These are phyloP conservation scores for Ammospiza nelsoni DNA, from an alignment of 2,113 vertebrate genomes.

Conservation along the genomic window DNA sequence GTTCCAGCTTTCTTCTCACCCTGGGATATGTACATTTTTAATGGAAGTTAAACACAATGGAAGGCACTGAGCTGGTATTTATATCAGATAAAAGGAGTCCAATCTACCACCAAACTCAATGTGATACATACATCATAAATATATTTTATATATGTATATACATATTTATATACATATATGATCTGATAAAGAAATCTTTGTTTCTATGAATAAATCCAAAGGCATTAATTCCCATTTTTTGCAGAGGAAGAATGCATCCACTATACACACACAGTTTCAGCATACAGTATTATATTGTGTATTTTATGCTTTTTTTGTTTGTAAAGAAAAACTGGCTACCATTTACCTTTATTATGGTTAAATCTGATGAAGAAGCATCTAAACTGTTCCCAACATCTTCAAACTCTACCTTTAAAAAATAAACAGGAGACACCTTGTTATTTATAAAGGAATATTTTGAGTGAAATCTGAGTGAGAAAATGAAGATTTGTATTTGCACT, in stretches of 20 bases:
- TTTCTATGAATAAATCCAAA: neutral
- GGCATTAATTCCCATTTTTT: neutral
- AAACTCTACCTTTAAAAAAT: conserved; percentile 65
- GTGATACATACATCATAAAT: accelerated
- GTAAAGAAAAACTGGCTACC: neutral
- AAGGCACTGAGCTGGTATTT: neutral
- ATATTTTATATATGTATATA: neutral
- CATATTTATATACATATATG: accelerated
- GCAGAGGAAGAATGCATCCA: neutral
- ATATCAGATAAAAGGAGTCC: neutral
- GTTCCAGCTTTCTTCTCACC: neutral
- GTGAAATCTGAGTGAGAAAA: neutral
- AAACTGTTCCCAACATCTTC: conserved; percentile 63
- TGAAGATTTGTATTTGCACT: neutral
- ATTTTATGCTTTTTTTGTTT: neutral
- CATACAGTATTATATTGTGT: accelerated
- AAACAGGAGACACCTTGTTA: neutral
- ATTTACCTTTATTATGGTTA: conserved; percentile 69
- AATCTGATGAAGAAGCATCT: conserved; percentile 61
- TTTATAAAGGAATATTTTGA: neutral
- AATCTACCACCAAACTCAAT: neutral
- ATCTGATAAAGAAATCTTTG: neutral
- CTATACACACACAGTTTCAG: neutral
- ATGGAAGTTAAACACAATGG: neutral
- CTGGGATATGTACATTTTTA: accelerated